A percentile compares a stretch with the other conserved stretches of the same genome.
These are phyloP conservation scores for Caenorhabditis elegans DNA, from an alignment of 1,140 invertebrate species.

Conservation along the genomic window WBcel235 BX284606.5:7142001-7142500, in stretches of 20 bases:
- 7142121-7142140: conserved; percentile 70
- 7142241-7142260: conserved; percentile 72
- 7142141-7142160: conserved; percentile 72
- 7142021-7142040: conserved; percentile 70
- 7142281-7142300: conserved; percentile 67
- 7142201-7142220: conserved; percentile 71
- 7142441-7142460: conserved; percentile 56
- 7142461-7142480: conserved; percentile 71
- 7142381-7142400: conserved; percentile 70
- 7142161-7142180: conserved; percentile 71
- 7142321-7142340: conserved; percentile 69
- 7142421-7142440: conserved; percentile 58
- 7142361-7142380: conserved; percentile 72
- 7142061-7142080: conserved; percentile 70
- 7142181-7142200: conserved; percentile 70
- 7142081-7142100: conserved; percentile 71
- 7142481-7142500: conserved; percentile 72
- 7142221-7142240: conserved; percentile 73
- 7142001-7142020: conserved; percentile 73
- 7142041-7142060: conserved; percentile 68
- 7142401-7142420: conserved; percentile 68
- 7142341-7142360: conserved; percentile 73
- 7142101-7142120: conserved; percentile 70
- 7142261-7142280: conserved; percentile 72
- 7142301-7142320: not conserved